phyloP scores from a whole-genome alignment of 2,113 vertebrate species.

The Promerops cafer region DNA sequence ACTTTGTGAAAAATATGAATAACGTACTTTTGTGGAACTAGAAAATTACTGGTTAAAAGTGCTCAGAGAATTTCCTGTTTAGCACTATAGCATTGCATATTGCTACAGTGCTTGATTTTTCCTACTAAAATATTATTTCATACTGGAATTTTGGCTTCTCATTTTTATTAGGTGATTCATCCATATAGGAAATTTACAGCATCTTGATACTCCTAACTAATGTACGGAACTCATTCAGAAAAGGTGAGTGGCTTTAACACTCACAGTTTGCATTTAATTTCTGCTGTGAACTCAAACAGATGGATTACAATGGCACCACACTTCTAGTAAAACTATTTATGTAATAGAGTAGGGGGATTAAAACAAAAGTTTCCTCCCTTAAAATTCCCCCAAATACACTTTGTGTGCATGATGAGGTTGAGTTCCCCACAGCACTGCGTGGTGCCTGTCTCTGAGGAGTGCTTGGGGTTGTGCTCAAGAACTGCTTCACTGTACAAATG shows the following conservation, averaged over 20 bases:
- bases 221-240: background rate
- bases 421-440: accelerated
- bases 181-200: background rate
- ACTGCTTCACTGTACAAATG: accelerated
- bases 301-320: background rate
- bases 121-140: background rate
- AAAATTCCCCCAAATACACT: background rate
- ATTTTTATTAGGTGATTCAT: background rate
- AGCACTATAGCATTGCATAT: accelerated
- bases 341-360: background rate
- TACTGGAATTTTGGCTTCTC: background rate
- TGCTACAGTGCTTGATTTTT: background rate
- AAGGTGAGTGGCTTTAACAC: background rate
- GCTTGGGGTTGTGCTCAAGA: background rate
- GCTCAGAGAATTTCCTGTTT: background rate
- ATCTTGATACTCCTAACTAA: background rate
- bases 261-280: background rate
- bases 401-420: background rate
- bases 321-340: background rate
- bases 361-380: background rate
- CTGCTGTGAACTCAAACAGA: background rate
- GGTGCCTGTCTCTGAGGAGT: background rate
- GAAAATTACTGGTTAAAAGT: background rate
- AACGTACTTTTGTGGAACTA: background rate
- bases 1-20: background rate